Conservation (phyloP, 2,797 vertebrate genomes). For the Cetoscarus ocellatus region DNA sequence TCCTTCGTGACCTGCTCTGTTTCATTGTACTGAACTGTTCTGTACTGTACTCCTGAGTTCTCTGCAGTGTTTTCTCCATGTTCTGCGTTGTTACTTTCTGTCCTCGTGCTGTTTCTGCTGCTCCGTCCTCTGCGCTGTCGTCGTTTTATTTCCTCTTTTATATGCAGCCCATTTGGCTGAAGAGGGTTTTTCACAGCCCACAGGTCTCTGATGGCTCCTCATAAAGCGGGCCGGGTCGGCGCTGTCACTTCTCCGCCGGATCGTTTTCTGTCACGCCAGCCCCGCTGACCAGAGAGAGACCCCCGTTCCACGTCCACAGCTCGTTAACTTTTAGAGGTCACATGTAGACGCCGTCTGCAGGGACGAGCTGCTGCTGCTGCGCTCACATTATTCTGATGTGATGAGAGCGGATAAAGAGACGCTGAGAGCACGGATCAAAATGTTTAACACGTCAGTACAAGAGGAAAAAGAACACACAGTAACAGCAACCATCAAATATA, state of each 20-base stretch:
- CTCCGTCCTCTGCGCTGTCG: conserved; percentile 33
- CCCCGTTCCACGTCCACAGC: conserved; percentile 49
- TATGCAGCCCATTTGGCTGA: conserved; percentile 65
- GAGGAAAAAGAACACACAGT: background rate
- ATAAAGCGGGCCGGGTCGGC: conserved; percentile 58
- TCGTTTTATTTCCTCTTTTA: conserved; percentile 67
- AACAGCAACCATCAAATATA: conserved; percentile 8
- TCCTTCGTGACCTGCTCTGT: too few species aligned
- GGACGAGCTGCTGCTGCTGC: conserved; percentile 31
- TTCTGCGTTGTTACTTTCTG: conserved; percentile 8
- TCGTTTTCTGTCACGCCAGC: conserved; percentile 50
- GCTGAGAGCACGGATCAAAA: conserved; percentile 6
- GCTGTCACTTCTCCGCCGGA: conserved; percentile 45
- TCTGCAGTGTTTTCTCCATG: background rate
- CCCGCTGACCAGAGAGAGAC: conserved; percentile 64
- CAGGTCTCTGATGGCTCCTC: conserved; percentile 70
- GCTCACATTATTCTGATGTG: conserved; percentile 38
- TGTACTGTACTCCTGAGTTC: background rate
- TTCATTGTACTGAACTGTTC: background rate
- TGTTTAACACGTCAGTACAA: background rate
- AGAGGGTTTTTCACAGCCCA: conserved; percentile 72
- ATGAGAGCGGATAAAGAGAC: conserved; percentile 22
- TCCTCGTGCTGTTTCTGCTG: conserved; percentile 24
- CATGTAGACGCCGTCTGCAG: conserved; percentile 21
- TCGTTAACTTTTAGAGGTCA: conserved; percentile 73